phyloP scores from a whole-genome alignment of 2,113 vertebrate species.

The Platichthys stellatus region DNA sequence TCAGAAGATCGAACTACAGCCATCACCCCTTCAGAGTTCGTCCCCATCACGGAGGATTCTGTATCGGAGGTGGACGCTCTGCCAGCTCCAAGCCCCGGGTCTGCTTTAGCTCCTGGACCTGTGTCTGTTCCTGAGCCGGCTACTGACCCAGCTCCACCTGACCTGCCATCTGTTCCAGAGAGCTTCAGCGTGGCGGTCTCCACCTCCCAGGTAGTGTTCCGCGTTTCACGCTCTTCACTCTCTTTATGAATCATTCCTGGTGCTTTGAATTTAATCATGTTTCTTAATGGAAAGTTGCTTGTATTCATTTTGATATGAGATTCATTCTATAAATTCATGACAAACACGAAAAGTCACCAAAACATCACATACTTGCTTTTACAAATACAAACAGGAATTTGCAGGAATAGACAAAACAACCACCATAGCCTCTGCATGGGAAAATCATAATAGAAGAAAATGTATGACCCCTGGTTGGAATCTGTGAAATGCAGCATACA shows the following conservation, averaged over 20 bases:
- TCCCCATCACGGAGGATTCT: constrained; percentile 92
- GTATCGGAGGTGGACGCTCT: constrained; percentile 89
- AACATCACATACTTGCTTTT: not conserved
- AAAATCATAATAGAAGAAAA: constrained; percentile 40
- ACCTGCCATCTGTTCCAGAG: constrained; percentile 70
- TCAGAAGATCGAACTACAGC: constrained; percentile 93
- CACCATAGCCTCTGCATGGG: constrained; percentile 17
- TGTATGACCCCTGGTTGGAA: constrained; percentile 36
- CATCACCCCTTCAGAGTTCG: constrained; percentile 93
- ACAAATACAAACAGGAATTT: not conserved
- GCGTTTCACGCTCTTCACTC: not conserved
- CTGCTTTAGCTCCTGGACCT: constrained; percentile 21
- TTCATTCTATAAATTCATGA: too few relatives aligned
- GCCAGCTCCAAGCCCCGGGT: constrained; percentile 81
- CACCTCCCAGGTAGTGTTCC: constrained; percentile 82
- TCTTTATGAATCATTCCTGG: not conserved
- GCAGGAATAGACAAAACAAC: not conserved
- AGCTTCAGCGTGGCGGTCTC: constrained; percentile 77
- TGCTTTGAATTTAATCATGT: not conserved
- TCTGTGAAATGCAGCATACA: constrained; percentile 49
- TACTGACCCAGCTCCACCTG: constrained; percentile 29
- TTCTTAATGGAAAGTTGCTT: not conserved
- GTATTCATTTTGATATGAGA: too few relatives aligned
- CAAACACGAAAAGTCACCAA: not conserved
- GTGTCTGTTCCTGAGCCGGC: constrained; percentile 25